Base-by-base conservation (phyloP, 2,888 invertebrate genomes). In the Cerceris ruficornis region DNA sequence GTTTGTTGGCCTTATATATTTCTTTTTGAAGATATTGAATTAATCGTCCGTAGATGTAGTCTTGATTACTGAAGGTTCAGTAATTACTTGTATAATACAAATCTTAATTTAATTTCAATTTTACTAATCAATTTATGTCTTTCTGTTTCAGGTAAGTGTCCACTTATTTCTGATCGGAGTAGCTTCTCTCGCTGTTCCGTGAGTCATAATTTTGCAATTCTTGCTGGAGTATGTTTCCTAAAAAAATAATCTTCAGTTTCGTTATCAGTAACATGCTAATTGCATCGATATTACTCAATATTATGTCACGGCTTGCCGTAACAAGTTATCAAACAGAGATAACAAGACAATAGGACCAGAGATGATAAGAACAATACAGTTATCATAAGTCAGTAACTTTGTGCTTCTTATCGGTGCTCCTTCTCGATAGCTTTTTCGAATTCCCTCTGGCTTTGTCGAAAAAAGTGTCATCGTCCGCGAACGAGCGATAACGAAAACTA, bases 71-170 rank as follows among this genome's bases (percentile, higher is more conserved):
- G 28, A 28, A 28, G 28, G 57, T 17, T 7, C 7, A 57, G 28
- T 57, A 46, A 46, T 46, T 11, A 46, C 57, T 13, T 57, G 8
- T 7, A 7, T 28, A 39, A 39, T 39, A 39, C 2, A 1, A 13
- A 4, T 28, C 1, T 28, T 46, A 46, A 2, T 61, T n/a, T n/a
- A 15, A 46, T 9, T 9, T 42, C 8, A 60, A 8, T 61, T 7
- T 52, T 9, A 69, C 69, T 83, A 71, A 81, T 66, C 43, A 49
- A 55, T 59, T 66, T 42, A 8, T 50, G 13, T 75, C 49, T 82
- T 71, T 81, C 39, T 86, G 82, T 86, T 81, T 70, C 60, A 84
- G 82, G 86, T 84, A 83, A 86, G 81, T 84, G 69, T 74, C 46
- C 62, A 14, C 42, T 46, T 41, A 39, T 69, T 54, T 66, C 41